Base-by-base conservation (phyloP, 2,113 vertebrate genomes). In the Engraulis encrasicolus region DNA sequence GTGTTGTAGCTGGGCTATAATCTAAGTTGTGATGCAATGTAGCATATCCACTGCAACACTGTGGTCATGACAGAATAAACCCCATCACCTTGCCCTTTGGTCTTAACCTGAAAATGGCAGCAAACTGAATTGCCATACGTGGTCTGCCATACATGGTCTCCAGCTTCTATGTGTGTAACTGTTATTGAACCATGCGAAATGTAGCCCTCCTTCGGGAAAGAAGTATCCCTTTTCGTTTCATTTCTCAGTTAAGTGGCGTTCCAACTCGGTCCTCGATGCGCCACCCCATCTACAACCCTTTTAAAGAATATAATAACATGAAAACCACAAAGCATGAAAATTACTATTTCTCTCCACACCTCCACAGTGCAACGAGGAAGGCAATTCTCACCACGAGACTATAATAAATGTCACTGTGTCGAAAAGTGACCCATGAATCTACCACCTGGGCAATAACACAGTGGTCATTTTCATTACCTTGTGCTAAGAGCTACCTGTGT, bases 341-440 rank as follows among this genome's bases (percentile, higher is more conserved):
- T 23, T n/a, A 23, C 54, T 23, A 61, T 34, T 74, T 40, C 31
- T n/a, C 31, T 49, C 40, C 40, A 66, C 78, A 50, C 37, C 15
- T 45, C 11, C 34, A 45, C 36, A 45, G 61, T 40, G 20, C n/a
- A n/a, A n/a, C n/a, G 19, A 31, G 31, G 19, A 49, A 27, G 6
- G 31, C 27, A 31, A 20, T 58, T 50, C 78, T 45, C 15, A 23
- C 4, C 11, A 49, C 38, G 27, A 74, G 11, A 15, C 37, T 81
- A 0, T 78, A 81, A 78, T 78, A 81, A 85, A 81, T 81, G 79
- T 78, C 49, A 58, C 49, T 19, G 31, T 19, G n/a, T 12, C 17
- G 79, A n/a, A 81, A 20, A 37, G 58, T 52, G 54, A 45, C 37
- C 80, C 83, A 50, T 84, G 54, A 23, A 23, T 19, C 54, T 61